Conservation (phyloP, 2,113 vertebrate species). For the Lichenostomus cassidix region DNA sequence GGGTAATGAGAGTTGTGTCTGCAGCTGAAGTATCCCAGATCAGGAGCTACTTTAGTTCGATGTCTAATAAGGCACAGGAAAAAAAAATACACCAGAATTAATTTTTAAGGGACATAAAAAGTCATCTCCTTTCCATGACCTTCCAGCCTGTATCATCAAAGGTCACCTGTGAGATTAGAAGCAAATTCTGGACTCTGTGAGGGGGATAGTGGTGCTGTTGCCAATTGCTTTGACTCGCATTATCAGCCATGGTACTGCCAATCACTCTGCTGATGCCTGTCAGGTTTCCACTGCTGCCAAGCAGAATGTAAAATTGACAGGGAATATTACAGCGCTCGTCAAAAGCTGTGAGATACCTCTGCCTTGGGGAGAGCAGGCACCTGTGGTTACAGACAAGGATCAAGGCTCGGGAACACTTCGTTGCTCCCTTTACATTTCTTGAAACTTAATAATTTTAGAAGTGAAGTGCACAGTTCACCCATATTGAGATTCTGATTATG, state of each 20-base stretch:
- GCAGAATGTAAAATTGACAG: conserved; percentile 71
- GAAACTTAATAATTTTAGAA: neutral
- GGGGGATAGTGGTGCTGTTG: conserved; percentile 45
- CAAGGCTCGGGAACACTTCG: conserved; percentile 36
- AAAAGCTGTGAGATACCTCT: conserved; percentile 60
- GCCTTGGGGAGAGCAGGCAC: conserved; percentile 60
- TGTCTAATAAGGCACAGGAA: neutral
- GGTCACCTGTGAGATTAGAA: conserved; percentile 47
- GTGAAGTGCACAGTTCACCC: neutral
- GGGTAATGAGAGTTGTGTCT: neutral
- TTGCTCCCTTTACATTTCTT: neutral
- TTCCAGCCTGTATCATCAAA: conserved; percentile 50
- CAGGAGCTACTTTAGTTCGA: neutral
- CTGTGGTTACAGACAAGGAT: conserved; percentile 61
- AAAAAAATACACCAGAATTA: neutral
- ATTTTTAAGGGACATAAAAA: neutral
- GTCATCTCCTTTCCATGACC: neutral
- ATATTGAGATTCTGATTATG: neutral
- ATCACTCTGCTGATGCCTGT: conserved; percentile 69
- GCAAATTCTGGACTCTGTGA: conserved; percentile 57
- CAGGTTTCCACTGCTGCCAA: conserved; percentile 58
- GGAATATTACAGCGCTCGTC: conserved; percentile 32
- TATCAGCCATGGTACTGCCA: conserved; percentile 69
- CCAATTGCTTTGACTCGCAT: conserved; percentile 59
- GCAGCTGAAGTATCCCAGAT: neutral